Base-by-base conservation (phyloP, 2,113 vertebrate genomes). In the Rhinogobius similis region DNA sequence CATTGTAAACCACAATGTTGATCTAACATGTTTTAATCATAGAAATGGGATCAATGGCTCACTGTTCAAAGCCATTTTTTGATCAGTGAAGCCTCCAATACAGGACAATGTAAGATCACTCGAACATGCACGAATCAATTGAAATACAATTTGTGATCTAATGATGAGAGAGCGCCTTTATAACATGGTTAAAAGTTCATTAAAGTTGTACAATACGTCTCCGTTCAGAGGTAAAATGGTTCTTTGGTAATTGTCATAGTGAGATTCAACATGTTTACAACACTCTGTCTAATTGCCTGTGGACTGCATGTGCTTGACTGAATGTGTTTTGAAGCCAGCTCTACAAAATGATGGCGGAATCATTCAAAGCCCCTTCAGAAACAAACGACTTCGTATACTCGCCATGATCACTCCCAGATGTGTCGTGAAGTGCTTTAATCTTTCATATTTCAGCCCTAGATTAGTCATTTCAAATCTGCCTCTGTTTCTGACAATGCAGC, bases 281-380 rank as follows among this genome's bases (percentile, higher is more conserved):
- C 2, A 5, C 43, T 44, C 4, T 44, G 16, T 44, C 65, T 65
- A 65, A 76, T 87, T 79, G 72, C 79, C 68, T 82, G 59, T 55
- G 62, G 52, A 63, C 73, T 20, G 64, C 48, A 46, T 72, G 61
- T 64, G 29, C 70, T 74, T 39, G 64, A 62, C n/a, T n/a, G 74
- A 59, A 68, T 75, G 70, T 77, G 77, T 79, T 77, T 67, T 73
- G 73, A 82, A 75, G 79, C 73, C 81, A 66, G 77, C 62, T 73
- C 67, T 81, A 81, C 55, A 67, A 67, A 29, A 38, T 62, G 32
- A 44, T 77, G 77, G 58, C 72, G 44, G 24, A 76, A 82, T 77
- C 61, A 75, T 68, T 71, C 61, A 75, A 78, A 62, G 62, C 55
- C 78, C 14, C 3, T 8, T 78, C 62, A 61, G 62, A 55, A 55